A percentile compares a stretch with the other conserved stretches of the same genome.
Conservation (phyloP, 2,113 vertebrate genomes). For the Laticauda laticaudata region DNA sequence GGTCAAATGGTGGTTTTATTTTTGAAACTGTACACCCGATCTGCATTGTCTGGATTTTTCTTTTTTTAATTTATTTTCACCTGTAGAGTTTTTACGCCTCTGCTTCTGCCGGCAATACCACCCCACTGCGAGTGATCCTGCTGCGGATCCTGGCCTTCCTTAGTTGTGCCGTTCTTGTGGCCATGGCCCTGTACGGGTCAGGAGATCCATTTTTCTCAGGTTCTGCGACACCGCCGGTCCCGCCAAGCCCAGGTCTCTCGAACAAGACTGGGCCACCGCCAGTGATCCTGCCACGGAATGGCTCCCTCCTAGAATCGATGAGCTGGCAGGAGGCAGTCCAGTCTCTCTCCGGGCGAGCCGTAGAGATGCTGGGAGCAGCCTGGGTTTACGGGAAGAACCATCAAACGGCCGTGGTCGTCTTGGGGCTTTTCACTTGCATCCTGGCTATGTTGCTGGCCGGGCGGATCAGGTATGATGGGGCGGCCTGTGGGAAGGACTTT, state of each 20-base stretch:
- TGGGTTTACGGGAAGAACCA: slow-evolving; percentile 84
- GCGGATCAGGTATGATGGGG: slow-evolving; percentile 74
- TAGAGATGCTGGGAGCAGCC: slow-evolving; percentile 64
- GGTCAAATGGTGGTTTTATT: background rate
- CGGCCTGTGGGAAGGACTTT: background rate
- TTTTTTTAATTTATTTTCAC: background rate
- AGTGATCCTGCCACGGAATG: accelerated
- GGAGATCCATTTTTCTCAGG: slow-evolving; percentile 44
- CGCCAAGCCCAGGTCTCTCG: background rate
- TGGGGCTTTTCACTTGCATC: slow-evolving; percentile 86
- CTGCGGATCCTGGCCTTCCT: slow-evolving; percentile 85
- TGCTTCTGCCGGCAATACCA: slow-evolving; percentile 50
- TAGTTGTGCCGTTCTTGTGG: slow-evolving; percentile 79
- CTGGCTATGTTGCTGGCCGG: slow-evolving; percentile 86
- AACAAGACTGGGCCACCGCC: slow-evolving; percentile 27
- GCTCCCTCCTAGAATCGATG: background rate
- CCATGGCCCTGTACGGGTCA: slow-evolving; percentile 66
- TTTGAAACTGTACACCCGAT: background rate
- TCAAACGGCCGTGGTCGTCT: slow-evolving; percentile 76
- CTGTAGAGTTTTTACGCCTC: slow-evolving; percentile 76
- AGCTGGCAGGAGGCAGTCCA: slow-evolving; percentile 75
- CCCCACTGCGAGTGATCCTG: slow-evolving; percentile 80
- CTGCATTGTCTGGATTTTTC: background rate
- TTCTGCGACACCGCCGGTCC: slow-evolving; percentile 24
- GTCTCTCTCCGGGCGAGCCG: slow-evolving; percentile 71